A percentile compares a stretch with the other conserved stretches of the same genome.
Evolutionary conservation across 2,797 vertebrate species (phyloP).

Genomic region (Anomalospiza imberbis): DNA sequence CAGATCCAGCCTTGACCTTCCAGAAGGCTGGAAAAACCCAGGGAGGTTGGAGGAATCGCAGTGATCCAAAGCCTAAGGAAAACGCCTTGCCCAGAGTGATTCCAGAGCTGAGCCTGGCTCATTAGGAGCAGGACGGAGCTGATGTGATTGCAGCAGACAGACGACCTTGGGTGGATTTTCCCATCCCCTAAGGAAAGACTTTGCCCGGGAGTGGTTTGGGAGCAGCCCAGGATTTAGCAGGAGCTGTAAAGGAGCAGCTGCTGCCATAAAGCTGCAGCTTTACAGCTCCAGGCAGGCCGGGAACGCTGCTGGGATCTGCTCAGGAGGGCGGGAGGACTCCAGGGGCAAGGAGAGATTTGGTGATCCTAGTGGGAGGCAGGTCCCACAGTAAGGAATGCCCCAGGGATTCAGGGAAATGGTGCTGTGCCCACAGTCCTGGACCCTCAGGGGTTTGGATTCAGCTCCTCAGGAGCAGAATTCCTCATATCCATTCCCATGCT

Average conservation of each 20-base stretch:
- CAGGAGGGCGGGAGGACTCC: background rate
- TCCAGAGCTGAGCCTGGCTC: background rate
- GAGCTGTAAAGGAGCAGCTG: background rate
- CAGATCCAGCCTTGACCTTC: background rate
- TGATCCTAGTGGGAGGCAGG: background rate
- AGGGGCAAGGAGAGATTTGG: fast-evolving
- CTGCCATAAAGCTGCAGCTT: background rate
- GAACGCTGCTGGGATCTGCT: fast-evolving
- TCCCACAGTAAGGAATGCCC: background rate
- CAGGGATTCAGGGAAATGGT: background rate
- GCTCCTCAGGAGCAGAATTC: background rate
- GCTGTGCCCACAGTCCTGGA: background rate
- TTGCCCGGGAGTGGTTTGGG: background rate
- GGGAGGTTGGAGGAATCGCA: background rate
- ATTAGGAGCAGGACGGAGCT: background rate
- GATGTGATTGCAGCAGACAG: background rate
- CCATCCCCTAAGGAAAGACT: background rate
- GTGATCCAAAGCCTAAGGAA: background rate
- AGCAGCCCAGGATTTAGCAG: background rate
- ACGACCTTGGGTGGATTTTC: background rate
- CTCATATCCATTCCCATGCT: fast-evolving
- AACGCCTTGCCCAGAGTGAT: background rate
- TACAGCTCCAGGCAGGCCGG: background rate
- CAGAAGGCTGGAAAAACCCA: background rate
- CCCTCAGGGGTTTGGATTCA: background rate